Conservation (phyloP, 2,113 vertebrate genomes). For the Pollimyrus isidori region DNA sequence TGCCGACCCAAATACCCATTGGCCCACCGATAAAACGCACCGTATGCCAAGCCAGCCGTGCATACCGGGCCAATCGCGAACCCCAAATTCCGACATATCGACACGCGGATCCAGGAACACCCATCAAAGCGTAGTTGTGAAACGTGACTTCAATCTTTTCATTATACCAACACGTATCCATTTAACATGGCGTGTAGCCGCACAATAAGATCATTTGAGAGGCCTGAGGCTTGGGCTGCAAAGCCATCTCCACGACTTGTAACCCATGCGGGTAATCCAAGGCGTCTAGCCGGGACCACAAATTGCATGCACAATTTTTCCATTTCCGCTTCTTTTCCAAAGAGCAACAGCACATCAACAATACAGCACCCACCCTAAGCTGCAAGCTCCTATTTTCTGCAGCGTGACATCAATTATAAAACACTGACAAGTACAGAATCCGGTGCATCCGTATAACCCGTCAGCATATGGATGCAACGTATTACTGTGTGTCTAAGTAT, state of each 20-base stretch:
- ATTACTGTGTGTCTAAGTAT: not conserved
- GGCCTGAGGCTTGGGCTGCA: not conserved
- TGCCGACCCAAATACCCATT: not conserved
- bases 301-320: not conserved
- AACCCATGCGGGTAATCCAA: not conserved
- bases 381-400: not conserved
- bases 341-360: not conserved
- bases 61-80: not conserved
- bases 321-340: not conserved
- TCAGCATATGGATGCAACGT: not conserved
- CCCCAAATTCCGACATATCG: not conserved
- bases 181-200: not conserved
- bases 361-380: not conserved
- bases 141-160: not conserved
- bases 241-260: not conserved
- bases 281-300: not conserved
- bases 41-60: not conserved
- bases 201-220: not conserved
- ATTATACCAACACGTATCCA: not conserved
- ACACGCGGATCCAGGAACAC: not conserved
- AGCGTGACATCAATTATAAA: not conserved
- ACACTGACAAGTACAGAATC: not conserved
- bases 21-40: not conserved
- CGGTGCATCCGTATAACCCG: not conserved
- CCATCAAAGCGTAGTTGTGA: not conserved